These are phyloP conservation scores for Aproaerema taeniolella DNA, from an alignment of 2,888 invertebrate genomes.

Conservation along the genomic window DNA sequence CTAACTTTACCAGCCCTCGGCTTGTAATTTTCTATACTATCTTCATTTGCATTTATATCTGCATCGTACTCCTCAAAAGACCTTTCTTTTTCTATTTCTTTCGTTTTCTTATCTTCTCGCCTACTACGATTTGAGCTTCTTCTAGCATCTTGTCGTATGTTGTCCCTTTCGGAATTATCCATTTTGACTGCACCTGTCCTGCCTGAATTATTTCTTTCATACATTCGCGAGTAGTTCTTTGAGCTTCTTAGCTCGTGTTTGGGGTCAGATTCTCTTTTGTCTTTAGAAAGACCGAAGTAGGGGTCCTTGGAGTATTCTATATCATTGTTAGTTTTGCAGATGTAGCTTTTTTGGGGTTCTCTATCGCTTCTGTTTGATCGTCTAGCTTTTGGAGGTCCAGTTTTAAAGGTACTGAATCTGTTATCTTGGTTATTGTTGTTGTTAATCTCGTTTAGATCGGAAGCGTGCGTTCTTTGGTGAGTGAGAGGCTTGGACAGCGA, in stretches of 20 bases:
- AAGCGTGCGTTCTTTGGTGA: constrained; percentile 70
- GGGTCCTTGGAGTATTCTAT: constrained; percentile 64
- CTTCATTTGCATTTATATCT: constrained; percentile 20
- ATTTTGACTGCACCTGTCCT: constrained; percentile 30
- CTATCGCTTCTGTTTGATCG: constrained; percentile 50
- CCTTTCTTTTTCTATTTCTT: constrained; percentile 33
- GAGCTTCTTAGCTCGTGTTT: constrained; percentile 40
- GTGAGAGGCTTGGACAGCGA: constrained; percentile 71
- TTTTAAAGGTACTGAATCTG: constrained; percentile 52
- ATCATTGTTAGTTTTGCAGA: constrained; percentile 57
- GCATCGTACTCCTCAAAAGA: constrained; percentile 36
- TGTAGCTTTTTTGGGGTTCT: constrained; percentile 36
- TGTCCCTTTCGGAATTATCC: constrained; percentile 19
- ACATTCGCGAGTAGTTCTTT: constrained; percentile 44
- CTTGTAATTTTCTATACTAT: constrained; percentile 35
- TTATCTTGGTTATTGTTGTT: constrained; percentile 44
- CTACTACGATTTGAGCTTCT: constrained; percentile 42
- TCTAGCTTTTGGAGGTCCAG: constrained; percentile 44
- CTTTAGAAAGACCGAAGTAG: constrained; percentile 45
- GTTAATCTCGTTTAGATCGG: constrained; percentile 46
- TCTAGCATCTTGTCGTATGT: constrained; percentile 24
- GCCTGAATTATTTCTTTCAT: constrained; percentile 51
- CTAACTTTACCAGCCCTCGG: constrained; percentile 63
- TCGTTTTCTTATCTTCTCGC: constrained; percentile 22
- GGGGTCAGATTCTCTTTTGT: constrained; percentile 30